Percentiles rank a stretch among this genome's conserved stretches.
These are phyloP conservation scores for Puntigrus tetrazona DNA, from an alignment of 2,113 vertebrate species.

Conservation along the genomic window DNA sequence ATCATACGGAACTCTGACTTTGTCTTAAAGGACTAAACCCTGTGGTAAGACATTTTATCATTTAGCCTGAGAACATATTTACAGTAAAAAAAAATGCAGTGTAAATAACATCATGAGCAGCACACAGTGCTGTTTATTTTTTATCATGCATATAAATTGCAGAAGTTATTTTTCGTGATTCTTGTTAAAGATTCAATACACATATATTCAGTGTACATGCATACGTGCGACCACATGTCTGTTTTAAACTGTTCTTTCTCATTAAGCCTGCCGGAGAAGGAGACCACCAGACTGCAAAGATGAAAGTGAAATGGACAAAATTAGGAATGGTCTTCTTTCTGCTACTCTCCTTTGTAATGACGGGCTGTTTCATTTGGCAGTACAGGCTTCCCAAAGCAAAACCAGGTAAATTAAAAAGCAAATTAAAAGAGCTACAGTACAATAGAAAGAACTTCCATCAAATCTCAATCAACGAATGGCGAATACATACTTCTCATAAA, in stretches of 20 bases:
- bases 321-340: slow-evolving; percentile 78
- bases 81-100: background rate
- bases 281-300: slow-evolving; percentile 52
- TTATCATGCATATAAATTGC: background rate
- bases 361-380: slow-evolving; percentile 79
- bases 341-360: slow-evolving; percentile 82
- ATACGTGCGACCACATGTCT: no score
- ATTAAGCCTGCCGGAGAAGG: background rate
- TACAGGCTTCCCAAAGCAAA: slow-evolving; percentile 68
- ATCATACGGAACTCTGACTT: background rate
- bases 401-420: slow-evolving; percentile 56
- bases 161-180: background rate
- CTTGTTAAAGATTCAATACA: background rate
- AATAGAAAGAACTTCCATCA: background rate
- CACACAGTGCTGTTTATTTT: background rate
- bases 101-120: background rate
- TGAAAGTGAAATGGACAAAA: slow-evolving; percentile 79
- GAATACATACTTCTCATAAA: background rate
- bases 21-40: background rate
- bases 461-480: background rate
- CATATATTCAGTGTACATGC: no score
- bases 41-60: slow-evolving; percentile 26
- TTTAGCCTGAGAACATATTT: background rate
- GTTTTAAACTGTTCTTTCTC: background rate
- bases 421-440: background rate